A percentile compares a stretch with the other conserved stretches of the same genome.
These are phyloP conservation scores for Paradoxurus hermaphroditus DNA, from an alignment of 2,113 vertebrate genomes.

Conservation along the genomic window DNA sequence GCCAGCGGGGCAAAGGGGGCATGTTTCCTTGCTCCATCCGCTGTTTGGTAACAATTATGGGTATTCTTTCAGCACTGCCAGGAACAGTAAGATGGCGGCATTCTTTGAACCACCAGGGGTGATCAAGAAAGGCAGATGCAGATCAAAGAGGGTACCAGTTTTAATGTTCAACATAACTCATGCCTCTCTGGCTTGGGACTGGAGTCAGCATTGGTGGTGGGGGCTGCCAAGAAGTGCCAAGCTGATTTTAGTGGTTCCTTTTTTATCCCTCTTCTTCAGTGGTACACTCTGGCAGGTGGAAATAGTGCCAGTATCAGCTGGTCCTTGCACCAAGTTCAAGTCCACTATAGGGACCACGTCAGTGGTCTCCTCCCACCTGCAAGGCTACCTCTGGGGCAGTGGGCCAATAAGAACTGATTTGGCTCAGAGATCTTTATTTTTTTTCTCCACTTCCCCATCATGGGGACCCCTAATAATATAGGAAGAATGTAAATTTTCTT, in stretches of 20 bases:
- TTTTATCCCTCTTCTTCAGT: background rate
- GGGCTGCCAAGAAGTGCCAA: background rate
- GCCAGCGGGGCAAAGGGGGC: constrained; percentile 50
- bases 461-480: background rate
- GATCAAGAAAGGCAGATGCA: background rate
- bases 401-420: background rate
- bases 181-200: background rate
- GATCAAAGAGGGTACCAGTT: background rate
- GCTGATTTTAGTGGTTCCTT: background rate
- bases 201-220: background rate
- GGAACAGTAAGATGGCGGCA: background rate
- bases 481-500: background rate
- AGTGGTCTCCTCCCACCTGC: background rate
- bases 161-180: background rate
- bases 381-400: background rate
- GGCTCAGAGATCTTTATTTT: background rate
- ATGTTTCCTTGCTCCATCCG: background rate
- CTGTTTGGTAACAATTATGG: constrained; percentile 65
- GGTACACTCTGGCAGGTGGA: background rate
- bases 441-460: background rate
- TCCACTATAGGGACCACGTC: background rate
- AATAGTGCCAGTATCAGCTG: background rate
- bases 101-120: background rate
- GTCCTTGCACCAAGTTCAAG: background rate
- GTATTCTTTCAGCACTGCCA: constrained; percentile 23